Evolutionary conservation across 2,113 vertebrate species (phyloP).

Genomic region (Hirundichthys speculiger): DNA sequence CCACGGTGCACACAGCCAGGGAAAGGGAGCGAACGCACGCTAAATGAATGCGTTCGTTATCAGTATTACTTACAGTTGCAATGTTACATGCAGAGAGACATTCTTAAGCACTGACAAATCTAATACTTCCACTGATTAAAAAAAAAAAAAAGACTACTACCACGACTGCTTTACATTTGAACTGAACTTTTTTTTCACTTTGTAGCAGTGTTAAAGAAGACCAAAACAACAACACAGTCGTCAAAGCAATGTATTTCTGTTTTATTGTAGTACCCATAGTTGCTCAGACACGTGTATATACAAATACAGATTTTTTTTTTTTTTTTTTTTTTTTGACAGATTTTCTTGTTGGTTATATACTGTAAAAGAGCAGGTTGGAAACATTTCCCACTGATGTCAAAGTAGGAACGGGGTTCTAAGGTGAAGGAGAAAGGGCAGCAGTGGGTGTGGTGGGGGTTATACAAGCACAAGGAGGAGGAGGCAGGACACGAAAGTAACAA

Average conservation of each 20-base stretch:
- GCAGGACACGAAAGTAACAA: slow-evolving; percentile 61
- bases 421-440: slow-evolving; percentile 84
- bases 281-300: slow-evolving; percentile 99
- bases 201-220: slow-evolving; percentile 15
- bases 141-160: too few species aligned
- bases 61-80: slow-evolving; percentile 7
- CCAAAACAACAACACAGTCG: slow-evolving; percentile 27
- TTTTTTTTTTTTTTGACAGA: slow-evolving; percentile 79
- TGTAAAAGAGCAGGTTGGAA: slow-evolving; percentile 92
- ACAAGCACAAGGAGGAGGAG: slow-evolving; percentile 65
- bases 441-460: slow-evolving; percentile 59
- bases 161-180: not conserved
- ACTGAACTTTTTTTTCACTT: not conserved
- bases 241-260: slow-evolving; percentile 75
- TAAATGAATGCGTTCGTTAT: slow-evolving; percentile 18
- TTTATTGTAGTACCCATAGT: slow-evolving; percentile 96
- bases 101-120: not conserved
- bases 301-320: slow-evolving; percentile 90
- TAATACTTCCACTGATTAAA: slow-evolving; percentile 1
- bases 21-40: slow-evolving; percentile 1
- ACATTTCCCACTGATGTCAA: slow-evolving; percentile 88
- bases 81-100: slow-evolving; percentile 14
- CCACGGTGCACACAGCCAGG: not conserved
- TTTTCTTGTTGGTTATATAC: slow-evolving; percentile 86
- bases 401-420: slow-evolving; percentile 73